Percentiles rank a stretch among this genome's conserved stretches.
These are phyloP conservation scores for Promerops cafer DNA, from an alignment of 2,113 vertebrate genomes.

Conservation along the genomic window DNA sequence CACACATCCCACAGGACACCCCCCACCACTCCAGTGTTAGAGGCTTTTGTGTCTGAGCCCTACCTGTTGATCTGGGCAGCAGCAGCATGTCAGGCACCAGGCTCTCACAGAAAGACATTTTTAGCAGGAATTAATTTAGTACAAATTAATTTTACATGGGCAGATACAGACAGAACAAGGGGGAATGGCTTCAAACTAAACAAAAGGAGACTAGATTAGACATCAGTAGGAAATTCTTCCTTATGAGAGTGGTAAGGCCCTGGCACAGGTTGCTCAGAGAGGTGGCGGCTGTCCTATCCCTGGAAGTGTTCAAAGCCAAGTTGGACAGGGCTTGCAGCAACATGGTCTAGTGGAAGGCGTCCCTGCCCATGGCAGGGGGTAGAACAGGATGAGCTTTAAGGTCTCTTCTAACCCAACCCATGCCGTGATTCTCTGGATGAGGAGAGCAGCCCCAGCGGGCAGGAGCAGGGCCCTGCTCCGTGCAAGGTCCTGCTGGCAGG, in stretches of 20 bases:
- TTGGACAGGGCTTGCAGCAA: neutral
- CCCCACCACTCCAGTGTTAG: fast-evolving
- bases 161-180: neutral
- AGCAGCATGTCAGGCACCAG: fast-evolving
- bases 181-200: neutral
- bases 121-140: fast-evolving
- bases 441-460: neutral
- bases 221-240: neutral
- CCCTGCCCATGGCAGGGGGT: neutral
- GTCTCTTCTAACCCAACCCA: neutral
- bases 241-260: neutral
- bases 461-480: neutral
- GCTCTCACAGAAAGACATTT: fast-evolving
- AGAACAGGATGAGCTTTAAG: neutral
- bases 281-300: neutral
- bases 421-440: fast-evolving
- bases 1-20: fast-evolving
- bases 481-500: neutral
- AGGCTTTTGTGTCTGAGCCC: fast-evolving
- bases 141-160: neutral
- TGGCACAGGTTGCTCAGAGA: neutral
- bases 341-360: neutral
- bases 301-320: too few species aligned
- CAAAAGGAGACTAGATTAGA: neutral
- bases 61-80: neutral